These are phyloP conservation scores for Melieria crassipennis DNA, from an alignment of 2,888 invertebrate species.

Conservation along the genomic window DNA sequence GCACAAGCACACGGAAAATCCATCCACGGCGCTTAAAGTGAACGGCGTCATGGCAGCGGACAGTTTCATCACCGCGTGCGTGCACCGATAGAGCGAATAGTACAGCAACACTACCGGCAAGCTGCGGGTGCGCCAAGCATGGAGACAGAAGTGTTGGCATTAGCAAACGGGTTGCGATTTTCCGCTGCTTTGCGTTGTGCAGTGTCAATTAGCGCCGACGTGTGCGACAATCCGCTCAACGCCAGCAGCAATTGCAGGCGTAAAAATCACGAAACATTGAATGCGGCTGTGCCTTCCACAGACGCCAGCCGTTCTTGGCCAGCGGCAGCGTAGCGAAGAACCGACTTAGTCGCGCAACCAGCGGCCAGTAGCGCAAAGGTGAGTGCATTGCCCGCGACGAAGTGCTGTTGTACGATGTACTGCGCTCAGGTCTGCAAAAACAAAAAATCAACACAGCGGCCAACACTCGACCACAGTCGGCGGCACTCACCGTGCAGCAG, in stretches of 20 bases:
- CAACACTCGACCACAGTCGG: too few species aligned
- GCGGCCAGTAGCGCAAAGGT: slow-evolving; percentile 50
- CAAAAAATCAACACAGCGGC: too few species aligned
- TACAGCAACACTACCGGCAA: slow-evolving; percentile 51
- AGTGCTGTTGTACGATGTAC: slow-evolving; percentile 48
- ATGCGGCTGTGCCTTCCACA: slow-evolving; percentile 47
- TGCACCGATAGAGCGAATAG: slow-evolving; percentile 52
- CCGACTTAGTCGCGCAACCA: slow-evolving; percentile 53
- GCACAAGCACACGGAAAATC: slow-evolving; percentile 60
- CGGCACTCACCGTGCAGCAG: slow-evolving; percentile 48
- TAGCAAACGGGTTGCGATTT: too few species aligned
- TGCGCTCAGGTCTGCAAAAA: slow-evolving; percentile 20
- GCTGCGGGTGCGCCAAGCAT: slow-evolving; percentile 39
- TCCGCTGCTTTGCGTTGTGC: too few species aligned
- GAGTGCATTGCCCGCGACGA: slow-evolving; percentile 47
- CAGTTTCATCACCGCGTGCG: slow-evolving; percentile 52
- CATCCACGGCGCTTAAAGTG: slow-evolving; percentile 59
- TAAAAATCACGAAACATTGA: slow-evolving; percentile 56
- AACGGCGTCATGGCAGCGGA: slow-evolving; percentile 59
- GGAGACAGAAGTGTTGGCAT: too few species aligned
- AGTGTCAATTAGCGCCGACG: too few species aligned
- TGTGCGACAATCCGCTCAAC: too few species aligned
- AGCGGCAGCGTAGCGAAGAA: slow-evolving; percentile 55
- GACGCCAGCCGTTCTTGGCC: slow-evolving; percentile 47
- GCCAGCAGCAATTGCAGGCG: too few species aligned